Conservation (phyloP, 2,797 vertebrate species). For the Myotis findleyi region DNA sequence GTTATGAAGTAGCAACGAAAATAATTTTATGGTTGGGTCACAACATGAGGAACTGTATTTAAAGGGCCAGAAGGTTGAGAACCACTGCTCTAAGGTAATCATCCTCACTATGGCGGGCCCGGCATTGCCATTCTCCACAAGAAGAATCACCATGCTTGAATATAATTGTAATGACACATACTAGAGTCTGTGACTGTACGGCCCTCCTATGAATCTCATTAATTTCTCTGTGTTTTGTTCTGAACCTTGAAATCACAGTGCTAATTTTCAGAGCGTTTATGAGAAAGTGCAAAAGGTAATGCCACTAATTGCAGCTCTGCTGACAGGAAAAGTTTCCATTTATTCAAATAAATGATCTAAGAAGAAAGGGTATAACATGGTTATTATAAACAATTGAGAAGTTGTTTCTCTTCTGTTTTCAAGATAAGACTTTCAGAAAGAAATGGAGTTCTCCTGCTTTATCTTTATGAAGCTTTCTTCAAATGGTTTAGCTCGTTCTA, state of each 20-base stretch:
- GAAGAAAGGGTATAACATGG: conserved; percentile 57
- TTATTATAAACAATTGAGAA: conserved; percentile 36
- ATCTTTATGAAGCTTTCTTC: conserved; percentile 42
- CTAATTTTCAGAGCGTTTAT: conserved; percentile 78
- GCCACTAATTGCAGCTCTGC: conserved; percentile 58
- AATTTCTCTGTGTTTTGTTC: conserved; percentile 56
- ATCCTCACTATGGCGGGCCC: background rate
- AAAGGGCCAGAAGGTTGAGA: no score
- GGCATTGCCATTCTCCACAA: conserved; percentile 48
- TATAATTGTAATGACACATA: conserved; percentile 44
- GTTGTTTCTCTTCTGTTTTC: conserved; percentile 33
- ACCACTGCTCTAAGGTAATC: background rate
- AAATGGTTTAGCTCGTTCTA: background rate
- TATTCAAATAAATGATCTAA: conserved; percentile 73
- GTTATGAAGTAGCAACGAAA: no score
- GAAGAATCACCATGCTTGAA: conserved; percentile 71
- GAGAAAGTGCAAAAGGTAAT: background rate
- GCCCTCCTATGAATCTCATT: conserved; percentile 67
- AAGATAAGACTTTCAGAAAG: conserved; percentile 18
- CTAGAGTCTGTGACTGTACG: conserved; percentile 53
- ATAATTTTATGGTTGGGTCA: no score
- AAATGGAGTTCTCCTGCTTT: background rate
- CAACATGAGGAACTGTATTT: no score
- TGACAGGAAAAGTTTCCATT: conserved; percentile 62
- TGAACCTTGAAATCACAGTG: conserved; percentile 57